Evolutionary conservation across 2,888 invertebrate genomes (phyloP).

Genomic region (Chesias legatella): DNA sequence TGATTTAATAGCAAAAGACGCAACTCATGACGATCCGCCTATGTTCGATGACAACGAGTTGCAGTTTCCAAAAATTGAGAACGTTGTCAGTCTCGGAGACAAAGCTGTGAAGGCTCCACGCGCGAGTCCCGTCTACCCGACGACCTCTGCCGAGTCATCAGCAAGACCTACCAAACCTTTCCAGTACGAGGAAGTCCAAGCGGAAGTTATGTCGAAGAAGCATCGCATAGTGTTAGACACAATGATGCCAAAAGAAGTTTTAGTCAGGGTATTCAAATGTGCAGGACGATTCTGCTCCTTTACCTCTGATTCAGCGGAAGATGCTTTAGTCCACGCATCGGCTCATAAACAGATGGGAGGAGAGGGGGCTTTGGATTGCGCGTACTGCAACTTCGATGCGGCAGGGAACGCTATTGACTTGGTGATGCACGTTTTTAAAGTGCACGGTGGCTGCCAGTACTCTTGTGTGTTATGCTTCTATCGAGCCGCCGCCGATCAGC

Average conservation of each 20-base stretch:
- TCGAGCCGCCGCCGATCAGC: constrained; percentile 79
- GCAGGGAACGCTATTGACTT: constrained; percentile 57
- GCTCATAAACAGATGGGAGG: constrained; percentile 56
- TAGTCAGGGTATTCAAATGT: constrained; percentile 68
- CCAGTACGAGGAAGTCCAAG: constrained; percentile 60
- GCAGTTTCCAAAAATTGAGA: constrained; percentile 69
- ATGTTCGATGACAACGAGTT: constrained; percentile 16
- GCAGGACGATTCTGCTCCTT: constrained; percentile 67
- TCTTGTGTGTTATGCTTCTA: constrained; percentile 86
- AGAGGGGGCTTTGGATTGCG: constrained; percentile 74
- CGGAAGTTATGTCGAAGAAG: constrained; percentile 56
- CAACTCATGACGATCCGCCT: constrained; percentile 6
- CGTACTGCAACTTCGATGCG: constrained; percentile 78
- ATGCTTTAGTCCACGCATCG: constrained; percentile 58
- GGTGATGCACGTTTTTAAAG: constrained; percentile 81
- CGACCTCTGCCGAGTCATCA: constrained; percentile 19
- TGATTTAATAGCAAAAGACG: constrained; percentile 49
- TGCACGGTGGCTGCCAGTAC: constrained; percentile 81
- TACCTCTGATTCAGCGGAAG: constrained; percentile 55
- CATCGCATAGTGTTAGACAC: constrained; percentile 64
- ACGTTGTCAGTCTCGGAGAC: constrained; percentile 74
- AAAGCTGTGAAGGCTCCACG: constrained; percentile 27
- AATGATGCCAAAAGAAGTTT: constrained; percentile 69
- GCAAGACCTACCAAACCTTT: constrained; percentile 28
- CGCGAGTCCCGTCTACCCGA: constrained; percentile 35